These are phyloP conservation scores for Chauna torquata DNA, from an alignment of 2,113 vertebrate genomes.

Conservation along the genomic window DNA sequence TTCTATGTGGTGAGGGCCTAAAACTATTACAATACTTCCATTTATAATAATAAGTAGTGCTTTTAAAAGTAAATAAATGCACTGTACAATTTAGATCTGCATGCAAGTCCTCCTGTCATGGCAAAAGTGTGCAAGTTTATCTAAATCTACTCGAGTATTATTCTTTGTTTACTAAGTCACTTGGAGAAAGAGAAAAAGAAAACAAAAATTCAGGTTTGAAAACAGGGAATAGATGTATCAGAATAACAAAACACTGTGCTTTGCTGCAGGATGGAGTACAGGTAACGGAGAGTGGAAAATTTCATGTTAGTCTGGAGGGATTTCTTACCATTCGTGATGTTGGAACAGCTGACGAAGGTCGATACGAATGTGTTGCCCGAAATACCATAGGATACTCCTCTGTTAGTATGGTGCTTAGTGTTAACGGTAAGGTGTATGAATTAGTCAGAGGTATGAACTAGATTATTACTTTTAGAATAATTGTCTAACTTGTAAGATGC, in stretches of 20 bases:
- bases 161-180: neutral
- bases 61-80: neutral
- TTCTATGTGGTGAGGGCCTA: neutral
- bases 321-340: conserved; percentile 92
- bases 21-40: neutral
- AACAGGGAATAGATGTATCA: neutral
- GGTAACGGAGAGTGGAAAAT: conserved; percentile 97
- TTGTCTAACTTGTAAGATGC: neutral
- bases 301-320: conserved; percentile 90
- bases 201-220: neutral
- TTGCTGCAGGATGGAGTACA: conserved; percentile 91
- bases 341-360: conserved; percentile 89
- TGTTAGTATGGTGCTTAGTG: conserved; percentile 91
- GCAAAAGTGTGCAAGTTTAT: neutral
- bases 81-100: neutral
- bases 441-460: neutral
- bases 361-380: conserved; percentile 93
- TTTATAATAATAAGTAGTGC: neutral
- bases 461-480: neutral
- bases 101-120: neutral
- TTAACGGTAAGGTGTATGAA: conserved; percentile 82
- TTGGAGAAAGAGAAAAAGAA: neutral
- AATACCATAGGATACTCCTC: conserved; percentile 93
- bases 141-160: neutral
- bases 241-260: neutral